Evolutionary conservation across 2,797 vertebrate species (phyloP).

Genomic region (Crenichthys baileyi): DNA sequence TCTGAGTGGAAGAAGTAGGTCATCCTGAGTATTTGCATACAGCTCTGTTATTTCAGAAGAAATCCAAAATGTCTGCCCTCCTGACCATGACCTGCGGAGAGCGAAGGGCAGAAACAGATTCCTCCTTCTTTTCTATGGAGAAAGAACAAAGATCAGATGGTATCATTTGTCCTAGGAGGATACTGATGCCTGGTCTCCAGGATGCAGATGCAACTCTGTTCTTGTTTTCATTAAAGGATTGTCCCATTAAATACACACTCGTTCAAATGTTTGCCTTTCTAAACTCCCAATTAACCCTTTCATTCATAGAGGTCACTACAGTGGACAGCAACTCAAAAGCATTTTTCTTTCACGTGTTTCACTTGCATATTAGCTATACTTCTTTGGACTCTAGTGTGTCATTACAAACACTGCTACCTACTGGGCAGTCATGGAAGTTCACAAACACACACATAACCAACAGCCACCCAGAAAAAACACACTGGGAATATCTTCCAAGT

Average conservation of each 20-base stretch:
- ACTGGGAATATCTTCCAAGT: background rate
- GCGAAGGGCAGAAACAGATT: conserved; percentile 9
- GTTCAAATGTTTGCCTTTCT: conserved; percentile 22
- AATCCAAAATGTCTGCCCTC: conserved; percentile 70
- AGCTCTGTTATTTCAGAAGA: conserved; percentile 69
- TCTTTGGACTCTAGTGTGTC: background rate
- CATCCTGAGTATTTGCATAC: conserved; percentile 84
- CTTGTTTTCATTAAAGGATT: conserved; percentile 46
- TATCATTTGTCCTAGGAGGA: conserved; percentile 57
- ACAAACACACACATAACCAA: background rate
- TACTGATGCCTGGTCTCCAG: conserved; percentile 46
- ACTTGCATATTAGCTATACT: background rate
- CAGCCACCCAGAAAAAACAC: background rate
- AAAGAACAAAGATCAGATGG: conserved; percentile 35
- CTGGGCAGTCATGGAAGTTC: background rate
- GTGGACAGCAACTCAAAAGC: background rate
- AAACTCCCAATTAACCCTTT: background rate
- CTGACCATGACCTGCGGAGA: conserved; percentile 58
- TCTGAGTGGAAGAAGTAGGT: conserved; percentile 95
- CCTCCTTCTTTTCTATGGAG: conserved; percentile 5
- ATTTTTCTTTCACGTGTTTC: background rate
- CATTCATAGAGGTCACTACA: background rate
- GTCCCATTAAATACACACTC: conserved; percentile 10
- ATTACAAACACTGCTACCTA: background rate
- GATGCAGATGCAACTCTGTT: conserved; percentile 32